Evolutionary conservation across 1,140 invertebrate genomes (phyloP).

Genomic region (Papilio helenus): DNA sequence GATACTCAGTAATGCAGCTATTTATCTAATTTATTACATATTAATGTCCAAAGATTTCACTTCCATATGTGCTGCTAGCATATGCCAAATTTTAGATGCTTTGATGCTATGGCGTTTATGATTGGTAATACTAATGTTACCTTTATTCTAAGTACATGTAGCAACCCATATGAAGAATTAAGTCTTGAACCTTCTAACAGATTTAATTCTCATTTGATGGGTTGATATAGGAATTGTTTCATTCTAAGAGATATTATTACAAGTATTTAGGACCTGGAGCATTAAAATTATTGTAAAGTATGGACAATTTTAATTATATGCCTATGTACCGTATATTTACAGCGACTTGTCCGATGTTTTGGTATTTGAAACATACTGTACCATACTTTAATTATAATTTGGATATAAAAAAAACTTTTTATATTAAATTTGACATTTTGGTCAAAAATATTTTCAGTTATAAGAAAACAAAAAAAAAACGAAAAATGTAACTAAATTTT

Average conservation of each 20-base stretch:
- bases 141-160: not conserved
- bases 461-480: not conserved
- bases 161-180: not conserved
- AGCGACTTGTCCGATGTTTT: too few relatives aligned
- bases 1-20: not conserved
- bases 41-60: slow-evolving; percentile 26
- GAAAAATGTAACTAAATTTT: too few relatives aligned
- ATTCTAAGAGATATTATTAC: not conserved
- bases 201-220: not conserved
- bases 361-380: too few relatives aligned
- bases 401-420: not conserved
- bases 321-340: too few relatives aligned
- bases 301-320: too few relatives aligned
- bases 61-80: slow-evolving; percentile 20
- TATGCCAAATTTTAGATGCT: slow-evolving; percentile 26
- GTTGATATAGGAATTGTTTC: not conserved
- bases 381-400: not conserved
- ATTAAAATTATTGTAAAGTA: not conserved
- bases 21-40: not conserved
- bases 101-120: not conserved
- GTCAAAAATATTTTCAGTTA: not conserved
- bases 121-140: not conserved
- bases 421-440: not conserved
- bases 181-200: not conserved
- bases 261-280: not conserved